These are phyloP conservation scores for Plumapathes pennacea DNA, from an alignment of 92 coral and sea anemone species.

Conservation along the genomic window DNA sequence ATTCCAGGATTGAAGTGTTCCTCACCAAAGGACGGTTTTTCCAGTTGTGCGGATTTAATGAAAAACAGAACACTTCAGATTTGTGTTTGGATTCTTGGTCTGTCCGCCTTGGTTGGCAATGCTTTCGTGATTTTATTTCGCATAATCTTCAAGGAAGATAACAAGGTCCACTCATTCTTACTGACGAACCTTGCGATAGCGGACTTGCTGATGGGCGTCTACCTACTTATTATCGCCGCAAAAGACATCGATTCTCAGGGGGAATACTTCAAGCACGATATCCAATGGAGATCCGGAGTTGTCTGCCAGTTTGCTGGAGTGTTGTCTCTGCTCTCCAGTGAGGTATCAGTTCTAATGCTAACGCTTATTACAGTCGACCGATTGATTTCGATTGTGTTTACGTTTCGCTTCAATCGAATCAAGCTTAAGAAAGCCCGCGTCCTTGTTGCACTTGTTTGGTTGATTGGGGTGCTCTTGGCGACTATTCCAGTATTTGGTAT, in stretches of 20 bases:
- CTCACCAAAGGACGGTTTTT: constrained; percentile 68
- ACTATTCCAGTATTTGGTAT: constrained; percentile 46
- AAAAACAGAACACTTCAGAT: constrained; percentile 61
- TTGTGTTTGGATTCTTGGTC: constrained; percentile 83
- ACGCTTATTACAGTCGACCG: constrained; percentile 83
- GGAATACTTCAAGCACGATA: constrained; percentile 80
- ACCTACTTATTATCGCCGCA: constrained; percentile 67
- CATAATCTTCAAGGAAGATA: constrained; percentile 54
- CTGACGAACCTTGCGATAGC: constrained; percentile 80
- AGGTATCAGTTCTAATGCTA: constrained; percentile 71
- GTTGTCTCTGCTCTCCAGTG: constrained; percentile 78
- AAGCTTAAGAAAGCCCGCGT: constrained; percentile 5
- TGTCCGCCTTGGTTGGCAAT: constrained; percentile 77
- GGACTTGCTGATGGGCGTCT: constrained; percentile 81
- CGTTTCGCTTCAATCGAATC: constrained; percentile 47
- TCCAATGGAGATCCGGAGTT: constrained; percentile 72
- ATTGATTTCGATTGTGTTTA: constrained; percentile 71
- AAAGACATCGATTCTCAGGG: constrained; percentile 73
- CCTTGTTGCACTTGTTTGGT: constrained; percentile 39
- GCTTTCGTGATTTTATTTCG: constrained; percentile 68
- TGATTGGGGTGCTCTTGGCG: constrained; percentile 45
- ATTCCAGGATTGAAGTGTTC: constrained; percentile 41
- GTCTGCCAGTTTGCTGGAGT: constrained; percentile 70
- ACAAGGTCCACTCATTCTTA: constrained; percentile 71
- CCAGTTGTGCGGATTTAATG: constrained; percentile 87